Percentiles rank a stretch among this genome's conserved stretches.
Evolutionary conservation across 2,113 vertebrate species (phyloP).

Genomic region (Suncus etruscus): DNA sequence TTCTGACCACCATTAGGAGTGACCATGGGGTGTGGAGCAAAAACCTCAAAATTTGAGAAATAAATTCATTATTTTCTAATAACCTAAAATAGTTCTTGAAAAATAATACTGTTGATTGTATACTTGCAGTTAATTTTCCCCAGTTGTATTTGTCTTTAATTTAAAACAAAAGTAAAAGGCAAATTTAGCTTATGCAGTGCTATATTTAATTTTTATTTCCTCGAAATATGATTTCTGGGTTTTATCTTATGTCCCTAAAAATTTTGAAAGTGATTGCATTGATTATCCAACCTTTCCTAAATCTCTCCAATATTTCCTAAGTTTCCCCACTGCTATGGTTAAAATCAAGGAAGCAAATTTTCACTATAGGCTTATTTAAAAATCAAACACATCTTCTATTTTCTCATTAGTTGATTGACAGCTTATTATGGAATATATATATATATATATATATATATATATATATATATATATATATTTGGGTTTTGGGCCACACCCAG

Average conservation of each 20-base stretch:
- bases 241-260: slow-evolving; percentile 8
- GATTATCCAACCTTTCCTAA: not conserved
- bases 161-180: no score
- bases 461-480: not conserved
- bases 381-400: slow-evolving; percentile 30
- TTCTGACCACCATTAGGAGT: no score
- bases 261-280: slow-evolving; percentile 13
- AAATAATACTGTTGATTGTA: slow-evolving; percentile 23
- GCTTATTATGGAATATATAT: not conserved
- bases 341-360: slow-evolving; percentile 40
- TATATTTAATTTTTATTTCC: not conserved
- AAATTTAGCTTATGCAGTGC: not conserved
- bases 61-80: not conserved
- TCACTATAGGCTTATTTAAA: not conserved
- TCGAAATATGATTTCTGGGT: slow-evolving; percentile 40
- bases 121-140: slow-evolving; percentile 7
- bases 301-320: not conserved
- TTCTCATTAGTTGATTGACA: not conserved
- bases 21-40: no score
- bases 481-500: no score
- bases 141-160: not conserved
- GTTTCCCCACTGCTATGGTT: not conserved
- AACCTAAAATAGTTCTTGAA: slow-evolving; percentile 31
- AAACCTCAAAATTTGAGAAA: no score
- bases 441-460: no score